These are phyloP conservation scores for Hyperopisus bebe DNA, from an alignment of 2,113 vertebrate genomes.

Conservation along the genomic window DNA sequence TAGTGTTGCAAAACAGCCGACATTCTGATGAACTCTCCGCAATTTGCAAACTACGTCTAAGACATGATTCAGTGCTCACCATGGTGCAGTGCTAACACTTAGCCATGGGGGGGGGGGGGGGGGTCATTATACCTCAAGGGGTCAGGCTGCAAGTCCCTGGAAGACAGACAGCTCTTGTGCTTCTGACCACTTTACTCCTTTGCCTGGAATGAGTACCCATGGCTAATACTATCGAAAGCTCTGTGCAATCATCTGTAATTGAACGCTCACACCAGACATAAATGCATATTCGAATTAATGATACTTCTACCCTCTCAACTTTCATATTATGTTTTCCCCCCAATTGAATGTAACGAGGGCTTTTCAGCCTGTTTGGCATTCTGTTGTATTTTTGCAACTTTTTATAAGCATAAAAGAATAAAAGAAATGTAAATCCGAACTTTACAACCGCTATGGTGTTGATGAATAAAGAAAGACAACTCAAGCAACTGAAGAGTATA, in stretches of 20 bases:
- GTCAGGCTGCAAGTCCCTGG: not conserved
- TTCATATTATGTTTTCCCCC: not conserved
- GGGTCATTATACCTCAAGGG: not conserved
- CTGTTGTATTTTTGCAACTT: not conserved
- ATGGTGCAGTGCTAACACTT: not conserved
- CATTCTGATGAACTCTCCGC: not conserved
- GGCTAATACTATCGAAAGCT: not conserved
- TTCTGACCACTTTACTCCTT: not conserved
- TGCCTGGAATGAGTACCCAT: not conserved
- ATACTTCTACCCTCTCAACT: not conserved
- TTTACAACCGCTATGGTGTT: not conserved
- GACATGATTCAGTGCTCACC: not conserved
- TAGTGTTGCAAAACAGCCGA: not conserved
- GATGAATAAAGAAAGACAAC: not conserved
- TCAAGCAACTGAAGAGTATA: not conserved
- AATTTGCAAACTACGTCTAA: not conserved
- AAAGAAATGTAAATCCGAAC: not conserved
- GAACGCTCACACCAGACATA: not conserved
- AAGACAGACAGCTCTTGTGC: not conserved
- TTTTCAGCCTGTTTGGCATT: not conserved
- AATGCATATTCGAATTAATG: not conserved
- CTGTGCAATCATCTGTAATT: conserved; percentile 9
- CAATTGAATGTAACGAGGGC: not conserved
- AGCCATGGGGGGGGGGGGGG: no score
- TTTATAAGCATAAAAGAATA: not conserved